These are phyloP conservation scores for Actinostola sp. DNA, from an alignment of 92 coral and sea anemone species.

Conservation along the genomic window DNA sequence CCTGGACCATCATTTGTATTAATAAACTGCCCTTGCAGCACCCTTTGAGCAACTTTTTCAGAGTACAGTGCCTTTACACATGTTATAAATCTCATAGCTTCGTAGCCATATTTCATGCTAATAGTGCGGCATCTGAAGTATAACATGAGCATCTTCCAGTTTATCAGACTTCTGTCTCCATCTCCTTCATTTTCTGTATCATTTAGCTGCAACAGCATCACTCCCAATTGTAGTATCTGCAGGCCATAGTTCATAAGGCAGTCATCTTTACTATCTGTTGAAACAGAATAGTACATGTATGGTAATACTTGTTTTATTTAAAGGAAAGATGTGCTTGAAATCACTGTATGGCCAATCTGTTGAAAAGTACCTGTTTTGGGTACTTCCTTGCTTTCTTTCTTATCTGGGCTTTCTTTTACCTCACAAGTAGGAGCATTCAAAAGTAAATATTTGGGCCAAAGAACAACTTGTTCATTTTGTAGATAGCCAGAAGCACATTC, in stretches of 20 bases:
- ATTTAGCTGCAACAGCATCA: constrained; percentile 64
- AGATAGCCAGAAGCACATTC: constrained; percentile 44
- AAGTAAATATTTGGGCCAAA: constrained; percentile 55
- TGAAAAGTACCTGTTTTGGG: neutral
- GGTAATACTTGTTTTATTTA: neutral
- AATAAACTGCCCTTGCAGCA: constrained; percentile 58
- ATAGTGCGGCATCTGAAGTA: constrained; percentile 55
- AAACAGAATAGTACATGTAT: neutral
- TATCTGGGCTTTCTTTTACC: constrained; percentile 10
- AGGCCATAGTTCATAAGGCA: constrained; percentile 60
- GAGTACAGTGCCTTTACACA: constrained; percentile 46
- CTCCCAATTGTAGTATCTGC: constrained; percentile 55
- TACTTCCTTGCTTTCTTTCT: neutral
- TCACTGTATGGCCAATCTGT: neutral
- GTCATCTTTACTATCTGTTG: constrained; percentile 31
- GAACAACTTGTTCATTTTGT: constrained; percentile 45
- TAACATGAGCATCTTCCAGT: constrained; percentile 50
- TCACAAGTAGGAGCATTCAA: constrained; percentile 42
- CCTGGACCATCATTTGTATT: constrained; percentile 62
- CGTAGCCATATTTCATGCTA: constrained; percentile 65
- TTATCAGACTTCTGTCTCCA: constrained; percentile 24
- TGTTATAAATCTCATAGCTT: constrained; percentile 59
- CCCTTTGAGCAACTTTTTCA: constrained; percentile 38
- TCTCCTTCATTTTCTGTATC: constrained; percentile 72
- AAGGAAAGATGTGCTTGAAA: neutral